Evolutionary conservation across 2,113 vertebrate species (phyloP), one percentile per base, ranked within the genome.

Genomic region (Paraplagusia blochii): DNA sequence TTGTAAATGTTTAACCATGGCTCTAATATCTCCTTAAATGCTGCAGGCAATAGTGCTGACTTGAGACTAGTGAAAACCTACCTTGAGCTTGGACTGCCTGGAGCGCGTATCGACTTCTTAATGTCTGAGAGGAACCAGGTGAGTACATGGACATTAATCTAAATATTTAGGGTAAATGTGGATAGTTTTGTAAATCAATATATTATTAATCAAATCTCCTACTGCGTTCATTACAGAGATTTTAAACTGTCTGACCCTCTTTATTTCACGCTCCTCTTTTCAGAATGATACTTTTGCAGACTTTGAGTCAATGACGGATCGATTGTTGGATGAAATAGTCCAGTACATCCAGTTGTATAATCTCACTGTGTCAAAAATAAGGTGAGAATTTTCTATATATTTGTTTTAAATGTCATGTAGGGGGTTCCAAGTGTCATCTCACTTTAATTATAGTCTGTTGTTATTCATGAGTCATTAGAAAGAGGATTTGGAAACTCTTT

Each of bases 81-180:
- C 16, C 91, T 99, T 81, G 96, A 99, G 77, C 94, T 98, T 54
- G 97, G 97, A 72, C 85, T 99, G 11, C 96, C 97, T 76, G 95
- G 96, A 55, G 92, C 93, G 85, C 91, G 92, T 59, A 94, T 95
- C 82, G 96, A 99, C 79, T 99, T 99, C 83, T 90, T 99, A 14
- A 99, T 99, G 97, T 98, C 97, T 11, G 97, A 99, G 76, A 93
- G 96, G 72, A 99, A 99, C 88, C 97, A 99, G 94, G 97, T 97
- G 66, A 69, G 40, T 38, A 22, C 13, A 53, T 44, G 3, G 40
- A 13, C 15, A 11, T 8, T 29, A 11, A 11, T 35, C 39, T 29
- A 29, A 29, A 29, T 29, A 6, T 29, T 29, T 29, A 29, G 22
- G 22, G 22, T 29, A 29, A 29, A 29, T 29, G 22, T 29, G 3